Evolutionary conservation across 2,888 invertebrate genomes (phyloP), one percentile per base, ranked within the genome.

Genomic region (Melieria crassipennis): DNA sequence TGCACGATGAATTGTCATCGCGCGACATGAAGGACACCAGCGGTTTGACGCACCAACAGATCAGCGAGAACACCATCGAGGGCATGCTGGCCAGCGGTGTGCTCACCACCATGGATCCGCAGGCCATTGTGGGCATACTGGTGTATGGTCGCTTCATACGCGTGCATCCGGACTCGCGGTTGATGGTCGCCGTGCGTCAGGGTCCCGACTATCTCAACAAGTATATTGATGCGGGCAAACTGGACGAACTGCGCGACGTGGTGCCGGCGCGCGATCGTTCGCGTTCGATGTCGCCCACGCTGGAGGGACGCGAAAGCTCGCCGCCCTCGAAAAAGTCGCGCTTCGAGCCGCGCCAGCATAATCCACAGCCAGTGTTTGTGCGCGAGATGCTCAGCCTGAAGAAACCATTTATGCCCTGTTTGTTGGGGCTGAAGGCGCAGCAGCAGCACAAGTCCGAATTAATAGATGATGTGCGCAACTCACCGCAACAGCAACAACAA

Each of bases 61-160:
- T 92, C 61, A 90, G 93, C 75, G 90, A 89, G 58, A 92, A 93
- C 77, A 92, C 93, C 4, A 93, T 94, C 1, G 94, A 94, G 63
- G 80, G 82, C 46, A 83, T 85, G 72, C 55, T 84, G 65, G 82
- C 83, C 10, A 93, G 93, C 65, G 91, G 94, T 64, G 93, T 93
- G 47, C 87, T 94, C 16, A 91, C 92, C 77, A 92, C 94, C 84
- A 91, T 94, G 68, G 90, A 91, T 78, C 93, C 94, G 11, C 92
- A 93, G 77, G 94, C 94, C 3, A 92, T 95, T 80, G 92, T 93
- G 78, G 94, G 94, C 5, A 92, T 95, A 78, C 91, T 93, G 79
- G 90, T 94, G 71, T 94, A 94, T 86, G 94, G 94, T n/a, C 94
- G 93, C 88, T 88, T 94, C 74, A 91, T 95, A 77, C 89, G 92